phyloP scores from a whole-genome alignment of 2,113 vertebrate genomes.

The Eira barbara region DNA sequence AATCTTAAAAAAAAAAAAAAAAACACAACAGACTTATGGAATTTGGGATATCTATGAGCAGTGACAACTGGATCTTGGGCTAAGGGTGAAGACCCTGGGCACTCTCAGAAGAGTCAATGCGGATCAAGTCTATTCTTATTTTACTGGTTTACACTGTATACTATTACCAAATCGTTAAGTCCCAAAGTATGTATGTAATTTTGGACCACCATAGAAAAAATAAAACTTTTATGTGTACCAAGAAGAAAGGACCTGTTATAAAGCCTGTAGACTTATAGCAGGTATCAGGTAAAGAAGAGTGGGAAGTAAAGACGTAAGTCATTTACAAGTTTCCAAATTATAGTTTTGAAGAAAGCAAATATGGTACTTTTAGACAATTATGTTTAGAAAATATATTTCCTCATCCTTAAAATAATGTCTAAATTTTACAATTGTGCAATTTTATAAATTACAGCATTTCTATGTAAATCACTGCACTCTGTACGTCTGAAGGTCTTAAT shows the following conservation, averaged over 20 bases:
- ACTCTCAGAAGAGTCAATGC: not conserved
- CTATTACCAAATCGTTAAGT: not conserved
- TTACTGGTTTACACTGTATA: not conserved
- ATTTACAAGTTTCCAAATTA: not conserved
- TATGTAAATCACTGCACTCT: not conserved
- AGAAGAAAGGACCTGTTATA: not conserved
- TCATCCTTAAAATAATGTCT: not conserved
- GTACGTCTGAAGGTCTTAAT: not conserved
- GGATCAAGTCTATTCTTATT: not conserved
- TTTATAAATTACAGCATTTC: not conserved
- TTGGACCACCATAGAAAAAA: not conserved
- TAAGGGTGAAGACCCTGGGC: not conserved
- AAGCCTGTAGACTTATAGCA: not conserved
- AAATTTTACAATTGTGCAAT: not conserved
- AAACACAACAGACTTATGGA: not conserved
- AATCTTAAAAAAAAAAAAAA: no score
- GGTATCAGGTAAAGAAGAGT: not conserved
- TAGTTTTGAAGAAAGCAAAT: not conserved
- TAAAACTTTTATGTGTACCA: not conserved
- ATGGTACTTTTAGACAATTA: not conserved
- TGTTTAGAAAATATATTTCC: not conserved
- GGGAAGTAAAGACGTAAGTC: not conserved
- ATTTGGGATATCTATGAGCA: not conserved
- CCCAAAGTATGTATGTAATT: not conserved
- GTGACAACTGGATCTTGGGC: not conserved